Conservation (phyloP, 2,113 vertebrate species). For the Chlamydotis undulata region DNA sequence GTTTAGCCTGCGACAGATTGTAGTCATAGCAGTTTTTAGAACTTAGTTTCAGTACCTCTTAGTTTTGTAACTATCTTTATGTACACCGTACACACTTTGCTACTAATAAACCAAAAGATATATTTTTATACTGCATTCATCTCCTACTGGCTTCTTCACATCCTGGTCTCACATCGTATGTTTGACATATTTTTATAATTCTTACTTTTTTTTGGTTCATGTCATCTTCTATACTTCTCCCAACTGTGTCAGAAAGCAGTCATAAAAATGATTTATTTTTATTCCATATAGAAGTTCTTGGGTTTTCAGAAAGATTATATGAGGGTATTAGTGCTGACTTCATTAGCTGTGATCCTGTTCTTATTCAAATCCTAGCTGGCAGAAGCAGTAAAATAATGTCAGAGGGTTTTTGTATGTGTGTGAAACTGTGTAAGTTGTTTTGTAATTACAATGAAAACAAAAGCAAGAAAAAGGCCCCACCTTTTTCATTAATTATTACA, state of each 20-base stretch:
- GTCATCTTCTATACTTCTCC: background rate
- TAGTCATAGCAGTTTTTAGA: background rate
- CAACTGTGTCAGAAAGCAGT: background rate
- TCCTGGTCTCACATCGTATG: background rate
- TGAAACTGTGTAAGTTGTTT: constrained; percentile 27
- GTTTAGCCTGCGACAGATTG: background rate
- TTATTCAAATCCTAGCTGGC: background rate
- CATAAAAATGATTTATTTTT: constrained; percentile 13
- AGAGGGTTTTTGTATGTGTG: background rate
- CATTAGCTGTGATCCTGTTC: constrained; percentile 26
- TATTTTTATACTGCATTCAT: background rate
- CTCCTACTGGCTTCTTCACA: background rate
- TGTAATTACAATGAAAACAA: constrained; percentile 7
- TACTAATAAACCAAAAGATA: background rate
- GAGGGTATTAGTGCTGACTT: constrained; percentile 32
- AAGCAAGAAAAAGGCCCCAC: background rate
- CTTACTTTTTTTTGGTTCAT: background rate
- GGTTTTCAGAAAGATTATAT: constrained; percentile 10
- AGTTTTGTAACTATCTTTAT: background rate
- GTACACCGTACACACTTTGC: background rate
- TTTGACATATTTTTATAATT: background rate
- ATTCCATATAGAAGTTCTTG: background rate
- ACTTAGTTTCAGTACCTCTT: background rate
- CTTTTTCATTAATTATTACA: background rate
- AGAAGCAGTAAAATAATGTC: background rate